Conservation (phyloP, 2,888 invertebrate genomes). For the Phasia obesa region DNA sequence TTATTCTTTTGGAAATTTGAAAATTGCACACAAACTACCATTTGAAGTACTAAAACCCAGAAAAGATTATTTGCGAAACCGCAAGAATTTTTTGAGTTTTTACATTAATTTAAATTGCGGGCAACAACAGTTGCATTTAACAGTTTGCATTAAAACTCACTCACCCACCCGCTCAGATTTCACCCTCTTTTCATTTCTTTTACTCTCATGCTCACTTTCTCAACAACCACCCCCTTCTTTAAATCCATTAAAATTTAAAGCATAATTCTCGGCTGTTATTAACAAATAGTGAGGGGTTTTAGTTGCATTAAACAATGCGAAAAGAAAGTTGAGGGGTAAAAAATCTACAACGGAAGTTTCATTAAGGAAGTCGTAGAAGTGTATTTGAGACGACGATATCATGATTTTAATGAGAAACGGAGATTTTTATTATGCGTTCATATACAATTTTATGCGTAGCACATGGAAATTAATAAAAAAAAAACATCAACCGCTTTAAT, state of each 20-base stretch:
- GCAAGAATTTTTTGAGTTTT: not conserved
- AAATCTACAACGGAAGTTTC: constrained; percentile 49
- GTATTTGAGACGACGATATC: constrained; percentile 60
- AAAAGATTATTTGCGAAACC: constrained; percentile 23
- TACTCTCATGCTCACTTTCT: not conserved
- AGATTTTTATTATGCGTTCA: constrained; percentile 65
- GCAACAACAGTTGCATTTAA: constrained; percentile 9
- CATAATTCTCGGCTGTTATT: constrained; percentile 4
- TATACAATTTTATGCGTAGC: constrained; percentile 32
- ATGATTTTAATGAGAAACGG: constrained; percentile 67
- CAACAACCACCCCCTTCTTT: not conserved
- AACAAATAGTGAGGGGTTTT: not conserved
- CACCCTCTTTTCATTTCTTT: not conserved
- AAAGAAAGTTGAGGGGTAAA: not conserved
- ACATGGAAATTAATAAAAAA: constrained; percentile 28
- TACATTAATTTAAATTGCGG: constrained; percentile 11
- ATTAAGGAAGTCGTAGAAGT: constrained; percentile 67
- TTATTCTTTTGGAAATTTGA: not conserved
- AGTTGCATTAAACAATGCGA: constrained; percentile 8
- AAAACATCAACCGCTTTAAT: not conserved
- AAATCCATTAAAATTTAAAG: constrained; percentile 6
- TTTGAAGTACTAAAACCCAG: not conserved
- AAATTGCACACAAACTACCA: constrained; percentile 23
- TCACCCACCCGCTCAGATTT: not conserved
- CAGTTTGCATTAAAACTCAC: constrained; percentile 15